A percentile compares a stretch with the other conserved stretches of the same genome.
phyloP scores from a whole-genome alignment of 2,797 vertebrate genomes.

The Parambassis ranga region DNA sequence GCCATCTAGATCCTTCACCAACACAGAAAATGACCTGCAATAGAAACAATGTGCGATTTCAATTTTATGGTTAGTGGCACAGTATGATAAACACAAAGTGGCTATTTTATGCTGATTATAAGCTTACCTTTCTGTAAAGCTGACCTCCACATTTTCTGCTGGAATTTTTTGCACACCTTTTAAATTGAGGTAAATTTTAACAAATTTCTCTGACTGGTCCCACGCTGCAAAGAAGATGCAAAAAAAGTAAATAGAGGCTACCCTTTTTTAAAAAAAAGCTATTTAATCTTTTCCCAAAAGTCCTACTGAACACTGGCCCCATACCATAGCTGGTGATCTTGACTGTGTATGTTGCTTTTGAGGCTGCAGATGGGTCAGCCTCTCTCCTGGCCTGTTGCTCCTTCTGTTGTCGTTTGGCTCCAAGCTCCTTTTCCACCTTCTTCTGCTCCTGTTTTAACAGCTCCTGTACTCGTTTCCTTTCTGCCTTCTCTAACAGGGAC shows the following conservation, averaged over 20 bases:
- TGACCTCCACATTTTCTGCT: slow-evolving; percentile 88
- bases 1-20: slow-evolving; percentile 92
- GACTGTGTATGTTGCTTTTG: slow-evolving; percentile 85
- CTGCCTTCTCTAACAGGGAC: slow-evolving; percentile 80
- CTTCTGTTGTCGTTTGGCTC: slow-evolving; percentile 80
- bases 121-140: slow-evolving; percentile 89
- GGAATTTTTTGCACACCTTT: slow-evolving; percentile 90
- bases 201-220: slow-evolving; percentile 98
- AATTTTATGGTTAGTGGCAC: not conserved
- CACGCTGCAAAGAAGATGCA: slow-evolving; percentile 80
- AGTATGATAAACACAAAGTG: not conserved
- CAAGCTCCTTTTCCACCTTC: slow-evolving; percentile 89
- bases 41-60: not conserved
- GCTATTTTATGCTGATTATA: not conserved
- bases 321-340: slow-evolving; percentile 97
- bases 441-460: slow-evolving; percentile 85
- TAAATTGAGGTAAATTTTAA: slow-evolving; percentile 95
- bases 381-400: slow-evolving; percentile 78
- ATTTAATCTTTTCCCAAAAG: no score
- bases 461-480: slow-evolving; percentile 85
- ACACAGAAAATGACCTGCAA: slow-evolving; percentile 87
- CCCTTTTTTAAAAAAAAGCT: no score
- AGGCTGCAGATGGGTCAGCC: slow-evolving; percentile 40
- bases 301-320: not conserved
- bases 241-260: no score